Percentiles rank a stretch among this genome's conserved stretches.
These are phyloP conservation scores for Ephialtes manifestator DNA, from an alignment of 2,888 invertebrate species.

Conservation along the genomic window DNA sequence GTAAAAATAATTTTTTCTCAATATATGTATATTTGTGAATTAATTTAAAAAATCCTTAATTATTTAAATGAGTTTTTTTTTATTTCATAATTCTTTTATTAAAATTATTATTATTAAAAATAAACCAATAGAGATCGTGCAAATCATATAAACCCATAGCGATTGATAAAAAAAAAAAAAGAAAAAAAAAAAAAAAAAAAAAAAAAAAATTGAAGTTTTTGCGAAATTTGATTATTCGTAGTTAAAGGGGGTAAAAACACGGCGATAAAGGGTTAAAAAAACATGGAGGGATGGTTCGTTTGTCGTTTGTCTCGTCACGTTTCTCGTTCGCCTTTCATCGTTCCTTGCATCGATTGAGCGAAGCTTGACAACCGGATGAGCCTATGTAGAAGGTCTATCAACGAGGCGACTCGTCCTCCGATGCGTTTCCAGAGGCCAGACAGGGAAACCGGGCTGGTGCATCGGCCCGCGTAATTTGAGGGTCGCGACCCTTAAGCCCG, in stretches of 20 bases:
- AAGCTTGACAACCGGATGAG: constrained; percentile 51
- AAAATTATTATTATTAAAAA: too few species aligned
- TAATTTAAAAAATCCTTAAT: too few species aligned
- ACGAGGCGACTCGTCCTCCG: background rate
- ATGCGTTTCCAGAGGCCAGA: constrained; percentile 59
- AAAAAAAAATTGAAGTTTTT: background rate
- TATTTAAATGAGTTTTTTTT: too few species aligned
- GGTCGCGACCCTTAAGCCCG: constrained; percentile 63
- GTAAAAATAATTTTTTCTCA: too few species aligned
- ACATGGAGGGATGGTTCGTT: constrained; percentile 1
- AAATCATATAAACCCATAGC: too few species aligned
- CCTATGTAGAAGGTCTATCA: constrained; percentile 14
- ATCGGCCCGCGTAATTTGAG: constrained; percentile 73
- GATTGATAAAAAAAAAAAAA: too few species aligned
- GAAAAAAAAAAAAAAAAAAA: too few species aligned
- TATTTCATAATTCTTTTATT: too few species aligned
- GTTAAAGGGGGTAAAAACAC: constrained; percentile 34
- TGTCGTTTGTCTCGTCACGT: constrained; percentile 58
- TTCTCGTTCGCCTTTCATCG: constrained; percentile 50
- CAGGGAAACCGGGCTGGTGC: constrained; percentile 65
- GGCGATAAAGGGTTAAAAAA: constrained; percentile 27
- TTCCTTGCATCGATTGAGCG: constrained; percentile 61
- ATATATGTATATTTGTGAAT: too few species aligned
- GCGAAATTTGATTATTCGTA: constrained; percentile 43
- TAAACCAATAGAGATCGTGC: too few species aligned